Evolutionary conservation across 2,888 invertebrate genomes (phyloP).

Genomic region (Nephrotoma appendiculata): DNA sequence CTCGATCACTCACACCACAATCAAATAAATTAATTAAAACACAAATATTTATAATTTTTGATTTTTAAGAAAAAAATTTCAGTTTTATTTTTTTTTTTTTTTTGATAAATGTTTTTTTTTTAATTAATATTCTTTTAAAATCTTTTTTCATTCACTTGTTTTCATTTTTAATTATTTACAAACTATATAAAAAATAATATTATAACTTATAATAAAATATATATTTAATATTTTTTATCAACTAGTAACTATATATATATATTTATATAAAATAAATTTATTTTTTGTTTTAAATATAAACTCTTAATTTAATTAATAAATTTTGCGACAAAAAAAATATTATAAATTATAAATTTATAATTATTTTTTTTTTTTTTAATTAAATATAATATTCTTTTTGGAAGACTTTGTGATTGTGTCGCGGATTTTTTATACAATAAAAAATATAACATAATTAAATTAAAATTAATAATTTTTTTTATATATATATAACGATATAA

Average conservation of each 20-base stretch:
- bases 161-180: neutral
- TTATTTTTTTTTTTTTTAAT: neutral
- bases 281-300: neutral
- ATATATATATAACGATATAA: neutral
- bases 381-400: neutral
- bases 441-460: neutral
- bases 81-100: neutral
- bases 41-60: neutral
- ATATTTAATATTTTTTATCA: neutral
- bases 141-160: neutral
- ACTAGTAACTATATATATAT: neutral
- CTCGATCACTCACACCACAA: no score
- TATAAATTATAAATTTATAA: neutral
- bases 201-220: neutral
- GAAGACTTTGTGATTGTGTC: neutral
- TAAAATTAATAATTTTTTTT: neutral
- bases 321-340: neutral
- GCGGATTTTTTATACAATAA: neutral
- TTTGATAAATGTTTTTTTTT: neutral
- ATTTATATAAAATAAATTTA: neutral
- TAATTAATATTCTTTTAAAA: neutral
- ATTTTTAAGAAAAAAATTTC: neutral
- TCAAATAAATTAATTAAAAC: neutral
- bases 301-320: neutral
- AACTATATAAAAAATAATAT: neutral